These are phyloP conservation scores for Criorhina ranunculi DNA, from an alignment of 2,888 invertebrate species.

Conservation along the genomic window DNA sequence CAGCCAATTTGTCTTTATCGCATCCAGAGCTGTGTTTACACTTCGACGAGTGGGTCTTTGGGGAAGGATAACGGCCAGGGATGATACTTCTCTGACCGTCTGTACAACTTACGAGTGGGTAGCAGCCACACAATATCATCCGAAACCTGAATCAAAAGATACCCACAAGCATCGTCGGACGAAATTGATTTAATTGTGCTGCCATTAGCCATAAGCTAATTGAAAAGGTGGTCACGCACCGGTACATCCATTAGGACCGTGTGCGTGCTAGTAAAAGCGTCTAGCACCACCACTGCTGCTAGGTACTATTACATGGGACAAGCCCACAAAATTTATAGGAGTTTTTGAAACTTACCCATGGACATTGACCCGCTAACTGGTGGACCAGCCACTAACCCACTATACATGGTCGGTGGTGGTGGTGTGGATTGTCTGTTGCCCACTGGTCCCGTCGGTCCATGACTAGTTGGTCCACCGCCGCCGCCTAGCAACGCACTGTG, in stretches of 20 bases:
- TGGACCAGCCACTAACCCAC: slow-evolving; percentile 80
- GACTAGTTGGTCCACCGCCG: slow-evolving; percentile 74
- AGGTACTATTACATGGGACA: not conserved
- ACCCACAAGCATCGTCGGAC: not conserved
- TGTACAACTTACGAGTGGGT: not conserved
- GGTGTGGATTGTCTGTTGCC: slow-evolving; percentile 79
- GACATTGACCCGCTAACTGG: slow-evolving; percentile 81
- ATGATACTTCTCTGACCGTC: slow-evolving; percentile 23
- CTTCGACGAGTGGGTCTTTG: slow-evolving; percentile 36
- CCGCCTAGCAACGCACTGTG: slow-evolving; percentile 79
- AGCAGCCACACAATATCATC: slow-evolving; percentile 5
- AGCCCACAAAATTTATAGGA: slow-evolving; percentile 16
- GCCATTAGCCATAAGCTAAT: slow-evolving; percentile 56
- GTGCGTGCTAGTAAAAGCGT: slow-evolving; percentile 19
- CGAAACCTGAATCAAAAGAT: not conserved
- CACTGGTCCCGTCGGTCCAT: slow-evolving; percentile 70
- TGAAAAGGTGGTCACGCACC: slow-evolving; percentile 67
- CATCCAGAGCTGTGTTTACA: slow-evolving; percentile 63
- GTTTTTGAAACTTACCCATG: slow-evolving; percentile 80
- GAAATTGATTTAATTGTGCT: slow-evolving; percentile 68
- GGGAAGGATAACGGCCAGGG: slow-evolving; percentile 30
- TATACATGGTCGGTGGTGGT: slow-evolving; percentile 81
- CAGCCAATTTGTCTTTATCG: slow-evolving; percentile 66
- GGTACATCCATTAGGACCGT: slow-evolving; percentile 43
- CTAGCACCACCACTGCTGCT: not conserved